Conservation (phyloP, 2,113 vertebrate genomes). For the Phycodurus eques region DNA sequence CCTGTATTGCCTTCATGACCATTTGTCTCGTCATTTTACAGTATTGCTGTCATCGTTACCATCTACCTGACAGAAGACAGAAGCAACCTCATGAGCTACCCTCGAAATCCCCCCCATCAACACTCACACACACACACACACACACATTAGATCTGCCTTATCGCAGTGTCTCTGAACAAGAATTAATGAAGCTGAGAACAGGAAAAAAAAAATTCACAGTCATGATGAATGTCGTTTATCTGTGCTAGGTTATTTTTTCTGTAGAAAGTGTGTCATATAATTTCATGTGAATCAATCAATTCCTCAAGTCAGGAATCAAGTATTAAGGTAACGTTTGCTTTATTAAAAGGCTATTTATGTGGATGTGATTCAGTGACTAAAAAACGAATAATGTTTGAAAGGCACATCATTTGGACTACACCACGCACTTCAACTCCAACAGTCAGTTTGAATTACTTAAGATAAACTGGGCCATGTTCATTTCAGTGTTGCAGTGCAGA, state of each 20-base stretch:
- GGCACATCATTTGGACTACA: not conserved
- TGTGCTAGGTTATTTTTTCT: not conserved
- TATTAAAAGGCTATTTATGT: not conserved
- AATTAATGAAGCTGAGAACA: not conserved
- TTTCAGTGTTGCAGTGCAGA: not conserved
- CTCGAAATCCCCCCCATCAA: not conserved
- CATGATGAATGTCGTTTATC: not conserved
- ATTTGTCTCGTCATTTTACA: conserved; percentile 53
- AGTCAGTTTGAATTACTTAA: not conserved
- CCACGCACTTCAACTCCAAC: not conserved
- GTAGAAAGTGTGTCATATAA: not conserved
- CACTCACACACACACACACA: not conserved
- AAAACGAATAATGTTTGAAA: not conserved
- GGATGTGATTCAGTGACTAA: not conserved
- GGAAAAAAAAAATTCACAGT: conserved; percentile 11
- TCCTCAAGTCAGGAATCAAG: not conserved
- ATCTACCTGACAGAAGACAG: conserved; percentile 57
- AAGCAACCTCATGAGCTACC: conserved; percentile 31
- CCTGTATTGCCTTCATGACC: conserved; percentile 60
- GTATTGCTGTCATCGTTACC: conserved; percentile 41
- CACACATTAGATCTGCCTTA: conserved; percentile 1
- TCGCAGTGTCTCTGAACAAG: not conserved
- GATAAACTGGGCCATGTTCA: not conserved
- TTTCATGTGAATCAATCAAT: not conserved
- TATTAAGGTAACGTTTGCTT: not conserved